These are phyloP conservation scores for Ctena decussata DNA, from an alignment of 2,888 invertebrate genomes.

Conservation along the genomic window DNA sequence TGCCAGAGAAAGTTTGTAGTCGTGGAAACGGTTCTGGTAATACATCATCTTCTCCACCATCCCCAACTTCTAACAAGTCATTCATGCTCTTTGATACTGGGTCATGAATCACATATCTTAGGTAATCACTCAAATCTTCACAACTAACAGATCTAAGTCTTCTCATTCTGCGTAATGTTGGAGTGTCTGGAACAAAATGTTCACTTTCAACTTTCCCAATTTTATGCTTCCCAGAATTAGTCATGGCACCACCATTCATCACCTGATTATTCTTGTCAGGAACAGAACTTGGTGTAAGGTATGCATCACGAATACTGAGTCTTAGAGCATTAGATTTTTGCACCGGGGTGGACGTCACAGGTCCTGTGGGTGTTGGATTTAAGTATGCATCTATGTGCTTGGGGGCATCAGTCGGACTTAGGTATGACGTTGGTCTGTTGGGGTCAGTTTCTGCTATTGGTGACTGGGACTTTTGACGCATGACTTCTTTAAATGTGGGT, in stretches of 20 bases:
- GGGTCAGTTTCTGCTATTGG: slow-evolving; percentile 53
- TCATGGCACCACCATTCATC: not conserved
- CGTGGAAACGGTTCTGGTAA: slow-evolving; percentile 77
- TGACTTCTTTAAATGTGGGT: slow-evolving; percentile 67
- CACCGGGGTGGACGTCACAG: slow-evolving; percentile 49
- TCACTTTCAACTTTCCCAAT: not conserved
- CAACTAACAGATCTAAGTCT: slow-evolving; percentile 77
- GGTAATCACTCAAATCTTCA: slow-evolving; percentile 78
- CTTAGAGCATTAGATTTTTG: not conserved
- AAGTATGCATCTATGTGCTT: not conserved
- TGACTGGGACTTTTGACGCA: slow-evolving; percentile 52
- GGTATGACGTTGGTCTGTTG: slow-evolving; percentile 40
- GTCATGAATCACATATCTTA: slow-evolving; percentile 69
- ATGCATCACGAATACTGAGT: slow-evolving; percentile 32
- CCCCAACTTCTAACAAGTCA: slow-evolving; percentile 50
- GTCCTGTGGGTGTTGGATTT: not conserved
- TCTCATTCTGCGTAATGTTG: slow-evolving; percentile 25
- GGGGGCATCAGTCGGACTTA: slow-evolving; percentile 34
- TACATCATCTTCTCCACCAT: slow-evolving; percentile 54
- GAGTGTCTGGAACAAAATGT: not conserved
- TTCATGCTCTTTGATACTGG: slow-evolving; percentile 55
- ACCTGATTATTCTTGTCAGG: slow-evolving; percentile 12
- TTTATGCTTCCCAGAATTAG: not conserved
- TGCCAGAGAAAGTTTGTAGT: slow-evolving; percentile 75
- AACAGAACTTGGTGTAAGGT: slow-evolving; percentile 57